Conservation (phyloP, 2,888 invertebrate genomes). For the Germaria angustata region DNA sequence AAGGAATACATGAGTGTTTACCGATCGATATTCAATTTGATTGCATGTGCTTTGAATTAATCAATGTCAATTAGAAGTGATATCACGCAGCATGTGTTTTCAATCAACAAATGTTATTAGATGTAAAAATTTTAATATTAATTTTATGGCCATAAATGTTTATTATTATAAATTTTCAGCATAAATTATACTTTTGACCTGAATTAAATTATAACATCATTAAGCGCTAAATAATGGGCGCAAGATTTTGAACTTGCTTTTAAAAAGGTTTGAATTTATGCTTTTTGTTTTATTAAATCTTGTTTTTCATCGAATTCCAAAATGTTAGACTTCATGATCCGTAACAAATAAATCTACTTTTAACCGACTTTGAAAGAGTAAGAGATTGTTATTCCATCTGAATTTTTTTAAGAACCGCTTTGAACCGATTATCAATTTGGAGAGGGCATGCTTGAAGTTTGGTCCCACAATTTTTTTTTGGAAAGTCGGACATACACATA, state of each 20-base stretch:
- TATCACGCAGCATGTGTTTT: conserved; percentile 40
- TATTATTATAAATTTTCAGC: not conserved
- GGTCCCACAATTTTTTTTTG: too few relatives aligned
- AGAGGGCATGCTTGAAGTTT: too few relatives aligned
- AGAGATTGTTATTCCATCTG: too few relatives aligned
- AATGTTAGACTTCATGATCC: too few relatives aligned
- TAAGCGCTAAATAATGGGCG: not conserved
- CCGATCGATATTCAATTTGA: conserved; percentile 16
- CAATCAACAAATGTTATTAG: conserved; percentile 28
- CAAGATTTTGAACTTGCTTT: not conserved
- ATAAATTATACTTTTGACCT: not conserved
- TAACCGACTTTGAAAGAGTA: too few relatives aligned
- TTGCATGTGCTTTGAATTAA: conserved; percentile 53
- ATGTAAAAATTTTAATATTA: not conserved
- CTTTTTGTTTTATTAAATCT: too few relatives aligned
- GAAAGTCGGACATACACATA: too few relatives aligned
- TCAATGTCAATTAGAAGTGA: conserved; percentile 62
- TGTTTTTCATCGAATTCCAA: too few relatives aligned
- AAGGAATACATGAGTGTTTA: not conserved
- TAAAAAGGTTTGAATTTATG: not conserved
- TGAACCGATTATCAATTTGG: too few relatives aligned
- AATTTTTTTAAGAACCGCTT: too few relatives aligned
- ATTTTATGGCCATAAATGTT: conserved; percentile 4
- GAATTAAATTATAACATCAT: not conserved
- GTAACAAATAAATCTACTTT: too few relatives aligned